Conservation (phyloP, 2,113 vertebrate species). For the Lophochroa leadbeateri region DNA sequence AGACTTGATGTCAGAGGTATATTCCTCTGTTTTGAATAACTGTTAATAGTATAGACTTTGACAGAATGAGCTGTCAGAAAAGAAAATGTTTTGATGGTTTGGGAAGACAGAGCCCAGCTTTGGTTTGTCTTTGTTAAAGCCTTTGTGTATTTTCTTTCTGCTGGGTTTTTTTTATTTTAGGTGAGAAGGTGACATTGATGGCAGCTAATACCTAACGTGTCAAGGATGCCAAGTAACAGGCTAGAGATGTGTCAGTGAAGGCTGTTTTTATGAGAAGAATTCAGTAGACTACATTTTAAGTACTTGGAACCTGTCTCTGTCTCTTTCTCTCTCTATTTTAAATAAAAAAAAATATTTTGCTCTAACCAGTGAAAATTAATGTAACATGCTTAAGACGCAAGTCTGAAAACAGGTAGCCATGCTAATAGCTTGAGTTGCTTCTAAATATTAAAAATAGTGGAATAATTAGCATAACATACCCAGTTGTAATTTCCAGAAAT, state of each 20-base stretch:
- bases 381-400: background rate
- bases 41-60: background rate
- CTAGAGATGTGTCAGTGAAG: background rate
- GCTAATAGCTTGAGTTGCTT: background rate
- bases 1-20: background rate
- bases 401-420: background rate
- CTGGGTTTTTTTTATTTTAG: background rate
- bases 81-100: background rate
- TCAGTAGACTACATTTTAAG: background rate
- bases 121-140: background rate
- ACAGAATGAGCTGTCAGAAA: background rate
- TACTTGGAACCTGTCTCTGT: background rate
- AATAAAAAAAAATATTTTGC: background rate
- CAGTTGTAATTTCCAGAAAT: background rate
- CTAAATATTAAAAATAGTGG: background rate
- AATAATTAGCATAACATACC: background rate
- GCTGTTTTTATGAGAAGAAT: background rate
- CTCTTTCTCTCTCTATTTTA: background rate
- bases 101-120: background rate
- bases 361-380: background rate
- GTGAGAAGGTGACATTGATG: background rate
- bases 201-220: conserved; percentile 17
- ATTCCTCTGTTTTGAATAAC: background rate
- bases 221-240: conserved; percentile 51
- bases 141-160: background rate